Base-by-base conservation (phyloP, 64 coral and sea anemone species). In the Hydrozoanthus tunicans region DNA sequence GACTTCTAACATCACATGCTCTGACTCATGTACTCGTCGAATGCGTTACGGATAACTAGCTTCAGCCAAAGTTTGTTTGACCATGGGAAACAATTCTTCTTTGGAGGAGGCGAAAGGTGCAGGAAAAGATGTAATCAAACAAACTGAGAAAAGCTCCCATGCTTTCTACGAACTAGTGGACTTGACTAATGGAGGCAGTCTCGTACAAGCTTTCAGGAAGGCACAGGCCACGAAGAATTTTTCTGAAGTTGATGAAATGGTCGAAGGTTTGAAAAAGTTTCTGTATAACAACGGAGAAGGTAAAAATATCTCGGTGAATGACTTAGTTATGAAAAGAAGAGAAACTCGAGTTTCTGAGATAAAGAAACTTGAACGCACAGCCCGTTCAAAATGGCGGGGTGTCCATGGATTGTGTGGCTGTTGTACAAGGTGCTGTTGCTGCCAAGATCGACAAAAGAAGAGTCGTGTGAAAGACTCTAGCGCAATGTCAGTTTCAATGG, bases 121-220 rank as follows among this genome's bases (percentile, higher is more conserved):
- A 54, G 92, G 92, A 17, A 91, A 97, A 94, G 95, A 92, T 86
- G 95, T 97, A 13, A 92, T 97, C 32, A 65, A 97, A 83, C 95
- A 97, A 91, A 92, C 95, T 3, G 89, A 97, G 52, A 94, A 83
- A 54, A 89, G 70, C 9, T 94, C 92, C 1, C 83, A 93, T 5
- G 86, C 75, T 58, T 62, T 93, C 10, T 97, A 97, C 70, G 80
- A 94, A 4, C 90, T 83, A 17, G 58, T 94, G 5, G 92, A 97
- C 65, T 59, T 97, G 59, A 89, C 91, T 14, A 79, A 91, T 73
- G 90, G 92, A 25, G 95, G 95, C 15, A 72, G 77, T 9, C 85
- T 97, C 23, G 73, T 97, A 26, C 88, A 81, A 73, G 95, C 92
- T 5, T 97, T 89, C 62, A 79, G 95, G n/a, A 78, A 64, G 17